Conservation (phyloP, 2,888 invertebrate genomes). For the Chymomyza procnemis region DNA sequence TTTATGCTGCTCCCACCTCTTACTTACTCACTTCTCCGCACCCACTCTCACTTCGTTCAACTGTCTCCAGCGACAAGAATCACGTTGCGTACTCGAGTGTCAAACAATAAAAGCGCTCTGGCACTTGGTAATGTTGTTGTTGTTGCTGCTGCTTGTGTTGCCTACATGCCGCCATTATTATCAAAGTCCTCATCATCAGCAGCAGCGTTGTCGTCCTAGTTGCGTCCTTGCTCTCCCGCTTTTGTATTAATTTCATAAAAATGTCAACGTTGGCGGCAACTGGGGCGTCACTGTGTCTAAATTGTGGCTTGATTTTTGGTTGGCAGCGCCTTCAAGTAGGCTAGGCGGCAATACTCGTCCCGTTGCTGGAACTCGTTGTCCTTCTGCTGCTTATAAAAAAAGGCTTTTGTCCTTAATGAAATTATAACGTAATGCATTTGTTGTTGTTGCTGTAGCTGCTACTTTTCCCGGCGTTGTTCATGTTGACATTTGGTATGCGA, state of each 20-base stretch:
- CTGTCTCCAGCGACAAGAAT: slow-evolving; percentile 13
- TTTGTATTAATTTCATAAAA: slow-evolving; percentile 72
- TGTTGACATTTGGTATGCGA: slow-evolving; percentile 48
- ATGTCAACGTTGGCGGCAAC: slow-evolving; percentile 37
- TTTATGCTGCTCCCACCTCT: not conserved
- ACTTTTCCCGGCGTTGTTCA: slow-evolving; percentile 1
- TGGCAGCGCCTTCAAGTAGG: slow-evolving; percentile 19
- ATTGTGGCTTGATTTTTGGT: slow-evolving; percentile 54
- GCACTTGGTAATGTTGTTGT: not conserved
- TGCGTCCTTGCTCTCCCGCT: slow-evolving; percentile 2
- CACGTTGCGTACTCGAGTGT: slow-evolving; percentile 49
- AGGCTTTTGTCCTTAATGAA: slow-evolving; percentile 71
- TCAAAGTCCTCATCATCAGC: slow-evolving; percentile 7
- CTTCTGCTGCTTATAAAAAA: slow-evolving; percentile 41
- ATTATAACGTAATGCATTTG: slow-evolving; percentile 68
- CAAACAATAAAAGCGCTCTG: slow-evolving; percentile 52
- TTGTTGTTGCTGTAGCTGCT: slow-evolving; percentile 21
- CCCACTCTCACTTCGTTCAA: not conserved
- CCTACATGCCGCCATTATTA: slow-evolving; percentile 13
- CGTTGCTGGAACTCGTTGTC: slow-evolving; percentile 34
- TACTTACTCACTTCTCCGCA: not conserved
- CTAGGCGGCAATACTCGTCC: not conserved
- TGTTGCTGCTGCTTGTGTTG: slow-evolving; percentile 1
- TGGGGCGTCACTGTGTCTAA: not conserved
- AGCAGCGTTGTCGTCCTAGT: not conserved